Evolutionary conservation across 2,113 vertebrate species (phyloP).

Genomic region (Halcyon senegalensis): DNA sequence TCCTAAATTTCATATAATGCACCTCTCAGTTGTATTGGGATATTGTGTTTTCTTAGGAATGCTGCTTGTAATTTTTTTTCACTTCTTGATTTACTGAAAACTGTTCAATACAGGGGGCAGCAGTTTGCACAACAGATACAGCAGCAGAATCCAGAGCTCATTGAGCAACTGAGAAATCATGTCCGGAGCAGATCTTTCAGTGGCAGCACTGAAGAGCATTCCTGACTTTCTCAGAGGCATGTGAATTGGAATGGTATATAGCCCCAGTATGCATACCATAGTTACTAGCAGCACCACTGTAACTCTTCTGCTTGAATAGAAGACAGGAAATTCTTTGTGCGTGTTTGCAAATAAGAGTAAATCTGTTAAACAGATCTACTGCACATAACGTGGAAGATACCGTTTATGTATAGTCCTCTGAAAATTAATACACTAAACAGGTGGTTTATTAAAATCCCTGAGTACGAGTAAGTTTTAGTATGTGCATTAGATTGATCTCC

Average conservation of each 20-base stretch:
- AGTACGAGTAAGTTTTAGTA: slow-evolving; percentile 1
- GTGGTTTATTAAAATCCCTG: slow-evolving; percentile 53
- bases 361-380: slow-evolving; percentile 75
- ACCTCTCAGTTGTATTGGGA: neutral
- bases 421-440: slow-evolving; percentile 54
- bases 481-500: slow-evolving; percentile 45
- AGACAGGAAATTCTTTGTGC: slow-evolving; percentile 65
- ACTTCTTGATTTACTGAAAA: slow-evolving; percentile 4
- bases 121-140: slow-evolving; percentile 99
- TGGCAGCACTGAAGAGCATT: slow-evolving; percentile 92
- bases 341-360: slow-evolving; percentile 69
- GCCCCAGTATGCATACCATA: slow-evolving; percentile 61
- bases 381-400: slow-evolving; percentile 72
- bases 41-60: neutral
- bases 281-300: slow-evolving; percentile 72
- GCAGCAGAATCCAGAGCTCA: slow-evolving; percentile 97
- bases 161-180: slow-evolving; percentile 96
- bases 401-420: slow-evolving; percentile 54
- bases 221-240: slow-evolving; percentile 78
- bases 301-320: slow-evolving; percentile 71
- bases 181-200: slow-evolving; percentile 96
- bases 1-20: neutral
- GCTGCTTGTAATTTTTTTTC: neutral
- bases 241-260: slow-evolving; percentile 28
- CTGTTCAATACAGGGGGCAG: slow-evolving; percentile 85